phyloP scores from a whole-genome alignment of 2,888 invertebrate genomes.

The Parnassius glacialis region DNA sequence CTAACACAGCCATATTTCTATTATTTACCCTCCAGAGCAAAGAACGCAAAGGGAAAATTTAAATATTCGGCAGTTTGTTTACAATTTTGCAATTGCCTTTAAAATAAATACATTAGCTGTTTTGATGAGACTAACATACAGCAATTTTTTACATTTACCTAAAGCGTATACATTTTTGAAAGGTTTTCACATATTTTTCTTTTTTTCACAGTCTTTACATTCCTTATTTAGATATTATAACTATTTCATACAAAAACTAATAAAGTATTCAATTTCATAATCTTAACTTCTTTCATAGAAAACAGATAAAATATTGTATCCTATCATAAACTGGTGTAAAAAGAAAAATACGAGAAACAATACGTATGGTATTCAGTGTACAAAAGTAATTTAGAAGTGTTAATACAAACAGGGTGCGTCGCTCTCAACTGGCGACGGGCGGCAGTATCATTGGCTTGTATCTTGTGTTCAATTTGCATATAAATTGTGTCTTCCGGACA shows the following conservation, averaged over 20 bases:
- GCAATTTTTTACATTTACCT: background rate
- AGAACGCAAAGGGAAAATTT: conserved; percentile 42
- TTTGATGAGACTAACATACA: background rate
- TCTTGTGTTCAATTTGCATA: conserved; percentile 78
- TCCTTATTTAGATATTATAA: too few species aligned
- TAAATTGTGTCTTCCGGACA: conserved; percentile 80
- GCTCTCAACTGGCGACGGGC: conserved; percentile 36
- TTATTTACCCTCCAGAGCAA: conserved; percentile 31
- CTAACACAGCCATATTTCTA: conserved; percentile 40
- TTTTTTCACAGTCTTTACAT: too few species aligned
- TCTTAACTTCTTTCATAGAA: too few species aligned
- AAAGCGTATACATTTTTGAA: background rate
- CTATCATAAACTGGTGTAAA: conserved; percentile 27
- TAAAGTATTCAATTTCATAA: too few species aligned
- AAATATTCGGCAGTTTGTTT: conserved; percentile 47
- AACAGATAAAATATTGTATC: too few species aligned
- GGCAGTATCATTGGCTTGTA: conserved; percentile 68
- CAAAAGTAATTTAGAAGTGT: conserved; percentile 71
- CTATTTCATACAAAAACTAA: too few species aligned
- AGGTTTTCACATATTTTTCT: too few species aligned
- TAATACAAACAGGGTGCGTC: conserved; percentile 56
- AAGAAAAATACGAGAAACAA: conserved; percentile 33
- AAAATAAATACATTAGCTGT: conserved; percentile 22
- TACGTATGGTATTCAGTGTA: conserved; percentile 49
- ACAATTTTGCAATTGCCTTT: conserved; percentile 41